Conservation (phyloP, 1,140 invertebrate genomes). For the Ips typographus region DNA sequence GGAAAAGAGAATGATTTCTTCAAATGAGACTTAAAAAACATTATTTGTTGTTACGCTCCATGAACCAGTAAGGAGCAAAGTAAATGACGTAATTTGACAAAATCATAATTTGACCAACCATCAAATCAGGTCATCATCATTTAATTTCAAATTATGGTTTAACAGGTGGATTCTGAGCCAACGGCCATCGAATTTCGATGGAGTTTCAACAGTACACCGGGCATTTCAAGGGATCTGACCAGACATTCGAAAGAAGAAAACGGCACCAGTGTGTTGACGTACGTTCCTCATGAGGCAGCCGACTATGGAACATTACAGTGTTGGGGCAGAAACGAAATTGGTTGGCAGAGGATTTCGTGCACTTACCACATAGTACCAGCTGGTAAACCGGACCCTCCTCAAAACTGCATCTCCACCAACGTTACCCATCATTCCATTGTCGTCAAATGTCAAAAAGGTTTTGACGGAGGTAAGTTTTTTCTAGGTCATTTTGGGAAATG, state of each 20-base stretch:
- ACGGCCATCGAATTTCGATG: constrained; percentile 57
- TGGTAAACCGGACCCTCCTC: constrained; percentile 57
- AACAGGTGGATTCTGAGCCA: constrained; percentile 60
- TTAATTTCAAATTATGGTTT: too few relatives aligned
- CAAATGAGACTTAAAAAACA: too few relatives aligned
- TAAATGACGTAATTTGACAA: too few relatives aligned
- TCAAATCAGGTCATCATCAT: too few relatives aligned
- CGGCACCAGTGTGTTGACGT: constrained; percentile 55
- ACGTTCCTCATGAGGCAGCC: constrained; percentile 55
- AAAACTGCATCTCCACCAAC: constrained; percentile 55
- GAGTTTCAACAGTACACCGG: constrained; percentile 63
- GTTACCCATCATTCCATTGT: constrained; percentile 56
- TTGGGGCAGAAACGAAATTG: constrained; percentile 59
- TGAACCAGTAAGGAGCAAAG: too few relatives aligned
- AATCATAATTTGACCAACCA: too few relatives aligned
- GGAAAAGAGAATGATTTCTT: too few relatives aligned
- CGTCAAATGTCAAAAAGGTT: constrained; percentile 56
- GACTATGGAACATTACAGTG: constrained; percentile 62
- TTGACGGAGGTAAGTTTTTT: constrained; percentile 45
- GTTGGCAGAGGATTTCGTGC: constrained; percentile 57
- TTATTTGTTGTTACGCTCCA: too few relatives aligned
- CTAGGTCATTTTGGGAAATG: too few relatives aligned
- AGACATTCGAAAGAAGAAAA: constrained; percentile 47
- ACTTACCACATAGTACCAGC: constrained; percentile 61
- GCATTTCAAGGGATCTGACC: constrained; percentile 48